Base-by-base conservation (phyloP, 1,140 invertebrate species). In the Brachionus rubens region DNA sequence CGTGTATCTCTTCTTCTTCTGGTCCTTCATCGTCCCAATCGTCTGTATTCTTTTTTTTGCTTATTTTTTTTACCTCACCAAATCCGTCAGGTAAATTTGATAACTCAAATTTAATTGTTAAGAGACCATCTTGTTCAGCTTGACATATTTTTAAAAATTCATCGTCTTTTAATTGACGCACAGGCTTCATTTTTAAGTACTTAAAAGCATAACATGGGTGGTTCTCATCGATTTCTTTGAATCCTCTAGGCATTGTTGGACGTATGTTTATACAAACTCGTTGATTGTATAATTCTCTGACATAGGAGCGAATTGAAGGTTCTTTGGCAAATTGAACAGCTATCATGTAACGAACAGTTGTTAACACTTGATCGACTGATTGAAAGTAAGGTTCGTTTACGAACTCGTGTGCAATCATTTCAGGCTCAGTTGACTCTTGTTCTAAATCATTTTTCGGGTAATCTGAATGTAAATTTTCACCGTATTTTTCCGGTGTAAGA, bases 391-490 rank as follows among this genome's bases (percentile, higher is more conserved):
- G 75, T 41, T 77, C 50, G 2, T 36, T 33, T 7, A 68, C 28
- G 28, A 26, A 77, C 16, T 76, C 48, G 3, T 12, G 4, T 6
- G 62, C 76, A n/a, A 77, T 7, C 26, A 19, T 14, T 26, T 75
- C 50, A 12, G 94, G 93, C 78, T 92, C 90, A 0, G 89, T 87
- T 78, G 92, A 91, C 83, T 98, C 94, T 54, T 96, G 93, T 1
- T 72, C 68, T 1, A 98, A 92, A 81, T 99, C 95, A 83, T 98
- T 92, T n/a, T 92, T 87, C 81, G 94, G 92, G 85, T 98, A 99
- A 82, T 95, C 95, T 81, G 98, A 95, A 0, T 93, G 88, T 0
- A 98, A 84, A 86, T 99, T 99, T 85, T 98, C 94, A 2, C 93
- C 95, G 85, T 96, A 98, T 81, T 98, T 90, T 81, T 96, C 92